Evolutionary conservation across 2,113 vertebrate species (phyloP).

Genomic region (Phylloscopus trochilus): DNA sequence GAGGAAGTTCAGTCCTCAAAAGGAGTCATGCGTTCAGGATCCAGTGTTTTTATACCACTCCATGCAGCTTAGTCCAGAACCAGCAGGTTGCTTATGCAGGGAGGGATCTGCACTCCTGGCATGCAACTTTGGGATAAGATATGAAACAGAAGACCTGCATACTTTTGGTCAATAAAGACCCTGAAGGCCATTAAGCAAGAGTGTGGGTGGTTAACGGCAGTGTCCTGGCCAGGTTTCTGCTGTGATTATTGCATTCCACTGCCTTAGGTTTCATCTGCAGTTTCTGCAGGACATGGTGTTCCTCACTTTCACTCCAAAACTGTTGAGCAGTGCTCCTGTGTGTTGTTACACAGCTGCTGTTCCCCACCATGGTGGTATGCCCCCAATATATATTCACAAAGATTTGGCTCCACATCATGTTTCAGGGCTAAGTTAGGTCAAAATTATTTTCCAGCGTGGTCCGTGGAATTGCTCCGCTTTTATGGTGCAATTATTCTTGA

Average conservation of each 20-base stretch:
- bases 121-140: neutral
- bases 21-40: neutral
- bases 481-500: neutral
- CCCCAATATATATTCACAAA: neutral
- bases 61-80: neutral
- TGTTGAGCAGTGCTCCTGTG: neutral
- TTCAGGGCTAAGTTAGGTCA: neutral
- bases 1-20: neutral
- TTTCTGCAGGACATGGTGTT: constrained; percentile 42
- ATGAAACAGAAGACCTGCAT: constrained; percentile 39
- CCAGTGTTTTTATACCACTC: neutral
- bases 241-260: constrained; percentile 33
- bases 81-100: neutral
- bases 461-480: neutral
- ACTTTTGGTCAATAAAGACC: constrained; percentile 38
- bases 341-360: neutral
- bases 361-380: neutral
- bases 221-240: constrained; percentile 40
- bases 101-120: neutral
- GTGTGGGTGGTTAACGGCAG: constrained; percentile 4
- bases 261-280: constrained; percentile 34
- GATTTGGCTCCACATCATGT: neutral
- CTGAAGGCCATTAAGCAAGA: neutral
- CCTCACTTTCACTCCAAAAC: constrained; percentile 15
- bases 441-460: neutral